Evolutionary conservation across 1,140 invertebrate genomes (phyloP), one percentile per base, ranked within the genome.

Genomic region (Drosophila tropicalis): DNA sequence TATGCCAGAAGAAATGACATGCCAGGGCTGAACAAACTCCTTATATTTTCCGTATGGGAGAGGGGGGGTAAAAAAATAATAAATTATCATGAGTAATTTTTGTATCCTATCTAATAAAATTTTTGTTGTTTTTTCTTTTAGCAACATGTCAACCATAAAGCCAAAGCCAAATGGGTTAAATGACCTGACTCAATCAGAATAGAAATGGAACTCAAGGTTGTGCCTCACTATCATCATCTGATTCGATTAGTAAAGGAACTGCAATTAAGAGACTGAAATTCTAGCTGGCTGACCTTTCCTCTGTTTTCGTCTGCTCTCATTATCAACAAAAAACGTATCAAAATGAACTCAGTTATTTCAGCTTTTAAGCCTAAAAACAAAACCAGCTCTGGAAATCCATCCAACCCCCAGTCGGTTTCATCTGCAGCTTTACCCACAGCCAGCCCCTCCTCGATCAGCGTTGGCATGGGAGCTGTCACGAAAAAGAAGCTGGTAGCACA

Each of bases 341-440:
- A 76, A 40, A 92, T 92, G 91, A 92, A 92, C 73, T 92, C 91
- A 56, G 91, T 92, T 73, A 92, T 92, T 62, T 92, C 91, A 54
- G 91, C 91, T 79, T 92, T 92, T 79, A 92, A 92, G 62, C 70
- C 83, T 29, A 91, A 90, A 68, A 92, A 89, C 70, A 90, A 72
- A 62, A 79, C 62, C 34, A 81, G 71, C 61, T 34, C 64, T 15
- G 58, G 68, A n/a, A 66, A 19, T 39, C 9, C 69, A 56, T 57
- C 70, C 19, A 56, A 40, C 44, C 54, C 47, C 15, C 64, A 58
- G n/a, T 25, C 58, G 0, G 51, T 41, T n/a, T 58, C 79, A 12
- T 29, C 67, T 17, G 62, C 44, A 15, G 62, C 40, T 4, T 15
- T 25, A 4, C 39, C 34, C 7, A 15, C 65, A 1, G 41, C 47